These are phyloP conservation scores for Laothoe populi DNA, from an alignment of 2,888 invertebrate genomes.

Conservation along the genomic window DNA sequence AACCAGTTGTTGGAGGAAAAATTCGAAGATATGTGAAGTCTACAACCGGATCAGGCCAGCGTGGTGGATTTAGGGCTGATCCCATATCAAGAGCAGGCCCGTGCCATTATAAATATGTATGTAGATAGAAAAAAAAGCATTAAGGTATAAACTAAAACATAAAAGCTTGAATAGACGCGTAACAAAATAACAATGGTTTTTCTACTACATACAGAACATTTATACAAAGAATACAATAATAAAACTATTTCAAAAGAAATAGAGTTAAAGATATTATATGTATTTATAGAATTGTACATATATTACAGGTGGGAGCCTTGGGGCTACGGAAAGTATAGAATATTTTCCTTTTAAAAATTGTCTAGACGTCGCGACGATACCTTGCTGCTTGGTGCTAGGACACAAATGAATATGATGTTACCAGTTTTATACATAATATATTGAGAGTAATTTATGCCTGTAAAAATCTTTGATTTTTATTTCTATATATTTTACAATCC, in stretches of 20 bases:
- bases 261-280: not conserved
- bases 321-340: not conserved
- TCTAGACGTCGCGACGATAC: conserved; percentile 10
- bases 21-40: too few species aligned
- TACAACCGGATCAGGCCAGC: too few species aligned
- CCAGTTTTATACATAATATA: too few species aligned
- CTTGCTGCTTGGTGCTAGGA: conserved; percentile 8
- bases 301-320: not conserved
- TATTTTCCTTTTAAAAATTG: conserved; percentile 15
- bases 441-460: too few species aligned
- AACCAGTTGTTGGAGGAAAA: too few species aligned
- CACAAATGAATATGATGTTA: too few species aligned
- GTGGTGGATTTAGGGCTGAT: too few species aligned
- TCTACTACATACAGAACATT: not conserved
- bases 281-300: not conserved
- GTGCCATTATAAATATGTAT: too few species aligned
- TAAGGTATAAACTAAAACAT: not conserved
- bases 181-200: not conserved
- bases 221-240: not conserved
- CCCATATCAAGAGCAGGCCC: too few species aligned
- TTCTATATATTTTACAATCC: too few species aligned
- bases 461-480: too few species aligned
- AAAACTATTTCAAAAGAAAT: conserved; percentile 15
- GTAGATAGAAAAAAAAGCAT: too few species aligned
- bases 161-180: not conserved